phyloP scores from a whole-genome alignment of 2,888 invertebrate species.

The Rosalia funebris region DNA sequence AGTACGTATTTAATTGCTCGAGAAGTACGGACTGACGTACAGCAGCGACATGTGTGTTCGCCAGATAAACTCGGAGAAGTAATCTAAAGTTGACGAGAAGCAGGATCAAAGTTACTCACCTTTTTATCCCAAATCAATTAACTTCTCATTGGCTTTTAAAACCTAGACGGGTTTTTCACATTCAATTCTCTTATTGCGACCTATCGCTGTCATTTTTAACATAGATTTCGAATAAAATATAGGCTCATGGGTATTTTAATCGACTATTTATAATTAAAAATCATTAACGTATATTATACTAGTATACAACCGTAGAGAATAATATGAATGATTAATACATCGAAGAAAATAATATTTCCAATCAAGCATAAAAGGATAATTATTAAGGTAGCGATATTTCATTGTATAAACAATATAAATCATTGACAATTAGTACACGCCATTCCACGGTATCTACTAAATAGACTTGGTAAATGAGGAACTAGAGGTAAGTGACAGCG shows the following conservation, averaged over 20 bases:
- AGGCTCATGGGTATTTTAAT: not conserved
- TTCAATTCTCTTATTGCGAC: not conserved
- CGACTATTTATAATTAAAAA: not conserved
- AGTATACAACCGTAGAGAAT: not conserved
- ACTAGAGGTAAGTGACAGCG: slow-evolving; percentile 62
- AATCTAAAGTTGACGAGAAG: slow-evolving; percentile 62
- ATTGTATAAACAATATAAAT: slow-evolving; percentile 55
- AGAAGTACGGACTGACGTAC: slow-evolving; percentile 55
- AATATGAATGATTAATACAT: not conserved
- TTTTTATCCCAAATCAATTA: slow-evolving; percentile 60
- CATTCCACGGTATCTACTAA: slow-evolving; percentile 54
- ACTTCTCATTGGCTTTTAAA: slow-evolving; percentile 53
- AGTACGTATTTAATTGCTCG: slow-evolving; percentile 32
- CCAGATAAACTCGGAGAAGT: slow-evolving; percentile 56
- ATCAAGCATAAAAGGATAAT: slow-evolving; percentile 36
- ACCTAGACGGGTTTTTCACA: slow-evolving; percentile 46
- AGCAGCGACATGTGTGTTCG: slow-evolving; percentile 59
- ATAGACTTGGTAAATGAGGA: slow-evolving; percentile 60
- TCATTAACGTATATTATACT: not conserved
- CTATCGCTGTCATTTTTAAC: not conserved
- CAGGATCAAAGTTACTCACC: slow-evolving; percentile 60
- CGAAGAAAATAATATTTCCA: slow-evolving; percentile 22
- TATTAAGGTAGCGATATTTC: slow-evolving; percentile 47
- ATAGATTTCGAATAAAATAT: not conserved
- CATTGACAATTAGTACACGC: slow-evolving; percentile 57